These are phyloP conservation scores for Myiozetetes cayanensis DNA, from an alignment of 2,113 vertebrate species.

Conservation along the genomic window DNA sequence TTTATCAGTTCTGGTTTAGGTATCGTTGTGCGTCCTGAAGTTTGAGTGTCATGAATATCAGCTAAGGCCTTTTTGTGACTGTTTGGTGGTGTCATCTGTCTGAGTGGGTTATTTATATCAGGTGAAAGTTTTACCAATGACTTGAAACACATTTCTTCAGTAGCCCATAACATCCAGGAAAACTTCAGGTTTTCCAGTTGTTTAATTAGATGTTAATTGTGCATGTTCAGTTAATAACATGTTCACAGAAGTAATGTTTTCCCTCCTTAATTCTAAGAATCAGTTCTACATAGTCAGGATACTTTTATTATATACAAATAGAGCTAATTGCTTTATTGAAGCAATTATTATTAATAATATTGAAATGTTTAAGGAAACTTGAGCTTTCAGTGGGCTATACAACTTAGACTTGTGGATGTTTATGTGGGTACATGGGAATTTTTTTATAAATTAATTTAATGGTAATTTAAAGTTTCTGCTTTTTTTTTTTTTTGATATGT, in stretches of 20 bases:
- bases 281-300: neutral
- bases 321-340: neutral
- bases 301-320: neutral
- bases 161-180: neutral
- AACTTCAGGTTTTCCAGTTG: neutral
- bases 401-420: neutral
- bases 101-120: neutral
- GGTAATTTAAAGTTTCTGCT: too few species aligned
- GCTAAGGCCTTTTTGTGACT: neutral
- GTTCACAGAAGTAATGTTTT: neutral
- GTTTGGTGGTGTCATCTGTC: neutral
- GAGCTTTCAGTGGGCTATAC: neutral
- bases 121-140: neutral
- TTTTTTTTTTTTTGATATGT: neutral
- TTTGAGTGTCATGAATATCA: neutral
- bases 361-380: neutral
- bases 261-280: neutral
- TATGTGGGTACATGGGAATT: accelerated
- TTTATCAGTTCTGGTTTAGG: neutral
- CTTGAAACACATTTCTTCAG: neutral
- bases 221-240: neutral
- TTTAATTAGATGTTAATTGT: neutral
- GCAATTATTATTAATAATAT: neutral
- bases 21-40: neutral
- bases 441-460: neutral